Percentiles rank a stretch among this genome's conserved stretches.
Conservation (phyloP, 2,888 invertebrate genomes). For the Parnassius mnemosyne region DNA sequence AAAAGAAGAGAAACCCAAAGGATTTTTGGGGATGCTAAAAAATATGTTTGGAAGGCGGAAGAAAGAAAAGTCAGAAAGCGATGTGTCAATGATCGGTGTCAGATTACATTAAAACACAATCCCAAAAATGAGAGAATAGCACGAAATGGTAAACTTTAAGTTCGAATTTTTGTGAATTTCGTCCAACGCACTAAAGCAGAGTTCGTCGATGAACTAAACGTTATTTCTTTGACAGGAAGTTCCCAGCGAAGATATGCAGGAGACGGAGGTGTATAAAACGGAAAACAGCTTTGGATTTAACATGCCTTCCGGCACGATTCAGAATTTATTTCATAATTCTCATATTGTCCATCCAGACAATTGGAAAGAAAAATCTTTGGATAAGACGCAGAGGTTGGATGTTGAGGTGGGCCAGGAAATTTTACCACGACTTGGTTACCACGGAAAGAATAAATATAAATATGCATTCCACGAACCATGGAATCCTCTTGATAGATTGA, state of each 20-base stretch:
- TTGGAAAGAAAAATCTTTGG: slow-evolving; percentile 52
- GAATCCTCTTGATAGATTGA: slow-evolving; percentile 62
- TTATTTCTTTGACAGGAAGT: slow-evolving; percentile 65
- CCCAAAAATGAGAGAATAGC: too few species aligned
- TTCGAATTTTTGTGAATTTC: slow-evolving; percentile 40
- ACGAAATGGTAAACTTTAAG: slow-evolving; percentile 14
- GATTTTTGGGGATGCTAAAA: slow-evolving; percentile 55
- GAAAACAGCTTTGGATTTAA: slow-evolving; percentile 36
- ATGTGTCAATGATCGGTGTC: slow-evolving; percentile 42
- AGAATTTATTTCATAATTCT: slow-evolving; percentile 57
- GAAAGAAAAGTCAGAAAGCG: slow-evolving; percentile 42
- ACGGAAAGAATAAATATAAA: slow-evolving; percentile 62
- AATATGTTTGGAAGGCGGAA: slow-evolving; percentile 51
- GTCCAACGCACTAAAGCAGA: slow-evolving; percentile 67
- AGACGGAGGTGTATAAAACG: slow-evolving; percentile 38
- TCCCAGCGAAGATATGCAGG: slow-evolving; percentile 43
- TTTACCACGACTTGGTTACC: slow-evolving; percentile 60
- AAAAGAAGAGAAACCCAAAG: slow-evolving; percentile 38
- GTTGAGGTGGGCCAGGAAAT: slow-evolving; percentile 37
- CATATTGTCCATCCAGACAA: slow-evolving; percentile 62
- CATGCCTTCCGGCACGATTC: slow-evolving; percentile 33
- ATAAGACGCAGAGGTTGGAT: slow-evolving; percentile 31
- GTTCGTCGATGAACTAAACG: slow-evolving; percentile 14
- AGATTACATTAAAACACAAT: neutral
- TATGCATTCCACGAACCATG: slow-evolving; percentile 73